Evolutionary conservation across 2,888 invertebrate species (phyloP), one percentile per base, ranked within the genome.

Genomic region (Ecdyonurus torrentis): DNA sequence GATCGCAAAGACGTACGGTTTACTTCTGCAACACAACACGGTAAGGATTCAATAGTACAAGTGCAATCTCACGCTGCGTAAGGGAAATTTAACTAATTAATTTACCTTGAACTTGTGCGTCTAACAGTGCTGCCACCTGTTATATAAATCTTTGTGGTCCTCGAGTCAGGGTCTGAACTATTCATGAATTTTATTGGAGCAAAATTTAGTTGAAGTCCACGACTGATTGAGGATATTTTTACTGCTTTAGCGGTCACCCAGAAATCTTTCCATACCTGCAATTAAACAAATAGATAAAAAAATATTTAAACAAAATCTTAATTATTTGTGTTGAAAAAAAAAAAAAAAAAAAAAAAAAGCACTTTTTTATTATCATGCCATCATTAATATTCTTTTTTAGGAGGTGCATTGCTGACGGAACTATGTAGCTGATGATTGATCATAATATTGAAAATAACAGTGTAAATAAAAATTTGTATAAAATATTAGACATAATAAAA

Each of bases 1-100:
- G 65, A 87, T 80, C 2, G 85, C 86, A 70, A 87, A 87, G 15
- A 86, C 85, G 70, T 82, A 82, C 37, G 81, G 81, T 67, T 85
- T 83, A 2, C 85, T 81, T 68, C 82, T 73, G 64, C n/a, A 65
- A 63, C 58, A 60, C 55, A 63, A n/a, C 20, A 23, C 24, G 64
- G 61, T 61, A 53, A 61, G 53, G 61, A 5, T 5, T 25, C 25
- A 60, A 52, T 62, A 59, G 5, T 5, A 59, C 7, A 2, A 2
- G 10, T 7, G 2, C 3, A 59, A 10, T 15, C 2, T 2, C 18
- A 5, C 5, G 60, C 24, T n/a, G 19, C 19, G 19, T 37, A 59
- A 50, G 52, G 18, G 60, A 58, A 37, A 66, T 64, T 18, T 23
- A 23, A 20, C 19, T 25, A 23, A 52, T 18, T 18, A 25, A 53